Conservation (phyloP, 2,888 invertebrate genomes). For the Celastrina argiolus region DNA sequence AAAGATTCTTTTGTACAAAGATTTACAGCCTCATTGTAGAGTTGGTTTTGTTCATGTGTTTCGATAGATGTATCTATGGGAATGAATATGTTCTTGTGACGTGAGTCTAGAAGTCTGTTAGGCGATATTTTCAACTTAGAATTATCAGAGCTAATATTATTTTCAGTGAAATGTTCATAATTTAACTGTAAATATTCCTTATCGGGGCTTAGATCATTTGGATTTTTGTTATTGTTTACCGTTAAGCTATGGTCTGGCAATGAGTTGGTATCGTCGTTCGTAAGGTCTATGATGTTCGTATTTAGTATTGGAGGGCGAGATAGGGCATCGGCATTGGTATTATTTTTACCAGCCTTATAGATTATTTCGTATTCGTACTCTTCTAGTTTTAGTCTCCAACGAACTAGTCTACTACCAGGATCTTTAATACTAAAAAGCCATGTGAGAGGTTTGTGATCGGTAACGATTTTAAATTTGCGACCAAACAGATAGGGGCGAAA, state of each 20-base stretch:
- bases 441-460: slow-evolving; percentile 35
- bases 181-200: slow-evolving; percentile 33
- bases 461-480: slow-evolving; percentile 34
- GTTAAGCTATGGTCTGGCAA: background rate
- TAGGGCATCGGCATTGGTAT: slow-evolving; percentile 39
- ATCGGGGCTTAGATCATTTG: background rate
- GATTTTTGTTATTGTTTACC: background rate
- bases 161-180: slow-evolving; percentile 28
- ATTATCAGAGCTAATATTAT: no score
- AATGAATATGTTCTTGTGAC: no score
- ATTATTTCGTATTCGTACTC: slow-evolving; percentile 38
- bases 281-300: slow-evolving; percentile 30
- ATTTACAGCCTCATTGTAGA: no score
- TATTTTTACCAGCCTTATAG: slow-evolving; percentile 39
- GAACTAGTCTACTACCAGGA: slow-evolving; percentile 35
- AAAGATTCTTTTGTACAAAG: no score
- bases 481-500: slow-evolving; percentile 36
- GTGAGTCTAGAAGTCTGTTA: no score
- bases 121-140: no score
- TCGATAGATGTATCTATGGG: no score
- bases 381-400: slow-evolving; percentile 36
- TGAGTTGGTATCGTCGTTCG: slow-evolving; percentile 23
- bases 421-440: slow-evolving; percentile 37
- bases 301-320: slow-evolving; percentile 35
- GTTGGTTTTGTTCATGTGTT: no score